Conservation (phyloP, 2,888 invertebrate genomes). For the Drosophila neoperkinsi region DNA sequence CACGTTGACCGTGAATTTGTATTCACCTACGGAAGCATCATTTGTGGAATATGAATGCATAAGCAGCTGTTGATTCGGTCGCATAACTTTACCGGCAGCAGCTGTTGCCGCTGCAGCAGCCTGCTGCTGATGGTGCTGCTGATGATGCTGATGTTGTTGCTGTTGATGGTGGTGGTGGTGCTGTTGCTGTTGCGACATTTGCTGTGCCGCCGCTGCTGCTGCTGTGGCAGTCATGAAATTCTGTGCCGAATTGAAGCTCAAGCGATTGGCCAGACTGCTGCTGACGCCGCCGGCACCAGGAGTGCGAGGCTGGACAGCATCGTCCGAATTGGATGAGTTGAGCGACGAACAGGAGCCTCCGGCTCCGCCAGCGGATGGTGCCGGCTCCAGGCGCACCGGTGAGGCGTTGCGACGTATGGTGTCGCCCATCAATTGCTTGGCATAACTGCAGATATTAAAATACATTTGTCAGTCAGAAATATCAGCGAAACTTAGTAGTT, state of each 20-base stretch:
- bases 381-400: conserved; percentile 90
- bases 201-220: conserved; percentile 80
- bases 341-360: conserved; percentile 91
- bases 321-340: conserved; percentile 90
- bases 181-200: conserved; percentile 72
- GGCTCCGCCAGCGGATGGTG: conserved; percentile 85
- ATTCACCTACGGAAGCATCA: conserved; percentile 94
- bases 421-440: conserved; percentile 97
- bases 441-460: conserved; percentile 88
- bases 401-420: conserved; percentile 98
- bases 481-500: background rate
- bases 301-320: conserved; percentile 80
- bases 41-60: conserved; percentile 93
- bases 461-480: conserved; percentile 1
- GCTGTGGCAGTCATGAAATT: conserved; percentile 83
- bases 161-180: conserved; percentile 67
- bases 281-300: conserved; percentile 68
- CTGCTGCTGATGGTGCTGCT: conserved; percentile 57
- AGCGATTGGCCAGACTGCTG: conserved; percentile 81
- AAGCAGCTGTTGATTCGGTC: conserved; percentile 85
- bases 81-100: conserved; percentile 84
- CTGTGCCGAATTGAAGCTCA: conserved; percentile 83
- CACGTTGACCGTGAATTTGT: conserved; percentile 94
- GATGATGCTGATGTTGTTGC: conserved; percentile 62
- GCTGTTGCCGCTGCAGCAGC: conserved; percentile 76